Conservation (phyloP, 2,888 invertebrate genomes). For the Anagyrus pseudococci region DNA sequence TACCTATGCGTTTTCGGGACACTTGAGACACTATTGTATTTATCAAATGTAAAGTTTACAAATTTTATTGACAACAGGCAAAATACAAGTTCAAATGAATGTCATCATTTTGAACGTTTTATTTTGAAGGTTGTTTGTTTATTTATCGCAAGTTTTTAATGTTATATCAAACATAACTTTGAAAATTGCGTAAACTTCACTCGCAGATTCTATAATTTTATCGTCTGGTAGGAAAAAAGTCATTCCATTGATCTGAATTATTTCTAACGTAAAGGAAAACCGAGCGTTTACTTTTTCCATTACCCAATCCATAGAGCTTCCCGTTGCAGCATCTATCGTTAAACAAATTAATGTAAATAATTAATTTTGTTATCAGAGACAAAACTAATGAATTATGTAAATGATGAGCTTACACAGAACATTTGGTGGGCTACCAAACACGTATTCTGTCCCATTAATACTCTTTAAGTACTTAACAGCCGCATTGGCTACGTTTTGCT, state of each 20-base stretch:
- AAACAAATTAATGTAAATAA: neutral
- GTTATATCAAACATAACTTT: too few species aligned
- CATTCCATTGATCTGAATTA: constrained; percentile 67
- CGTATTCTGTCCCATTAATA: constrained; percentile 2
- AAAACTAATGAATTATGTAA: neutral
- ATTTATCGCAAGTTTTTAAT: too few species aligned
- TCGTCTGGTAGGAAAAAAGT: constrained; percentile 61
- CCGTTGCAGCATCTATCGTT: constrained; percentile 63
- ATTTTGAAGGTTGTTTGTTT: too few species aligned
- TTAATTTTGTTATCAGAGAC: neutral
- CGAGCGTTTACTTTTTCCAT: constrained; percentile 65
- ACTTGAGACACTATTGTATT: too few species aligned
- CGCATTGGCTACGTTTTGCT: constrained; percentile 6
- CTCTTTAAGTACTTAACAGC: neutral
- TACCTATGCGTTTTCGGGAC: too few species aligned
- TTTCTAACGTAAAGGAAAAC: constrained; percentile 69
- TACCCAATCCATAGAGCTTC: constrained; percentile 72
- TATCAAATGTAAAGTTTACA: too few species aligned
- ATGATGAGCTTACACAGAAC: constrained; percentile 13
- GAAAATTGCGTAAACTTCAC: too few species aligned
- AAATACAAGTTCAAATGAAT: too few species aligned
- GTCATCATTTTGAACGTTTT: too few species aligned
- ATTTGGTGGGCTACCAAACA: constrained; percentile 2
- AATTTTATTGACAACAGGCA: too few species aligned
- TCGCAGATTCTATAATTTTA: constrained; percentile 65